Conservation (phyloP, 2,113 vertebrate genomes). For the Seriola aureovittata region DNA sequence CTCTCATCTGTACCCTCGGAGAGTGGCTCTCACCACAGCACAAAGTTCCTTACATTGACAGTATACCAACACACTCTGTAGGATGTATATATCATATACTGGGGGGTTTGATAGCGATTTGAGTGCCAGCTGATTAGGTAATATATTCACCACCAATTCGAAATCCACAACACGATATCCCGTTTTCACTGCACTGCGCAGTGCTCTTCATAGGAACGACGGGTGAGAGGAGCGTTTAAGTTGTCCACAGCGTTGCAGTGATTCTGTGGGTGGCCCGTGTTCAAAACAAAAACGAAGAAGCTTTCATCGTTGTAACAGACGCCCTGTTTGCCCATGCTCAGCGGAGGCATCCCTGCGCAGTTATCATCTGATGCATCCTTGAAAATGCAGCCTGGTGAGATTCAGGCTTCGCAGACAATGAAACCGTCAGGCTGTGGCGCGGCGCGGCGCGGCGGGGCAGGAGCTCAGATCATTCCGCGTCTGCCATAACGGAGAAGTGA, state of each 20-base stretch:
- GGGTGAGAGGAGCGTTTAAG: constrained; percentile 18
- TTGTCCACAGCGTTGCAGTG: constrained; percentile 43
- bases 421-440: constrained; percentile 18
- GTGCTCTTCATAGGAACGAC: constrained; percentile 64
- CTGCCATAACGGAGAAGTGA: constrained; percentile 7
- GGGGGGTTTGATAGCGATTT: constrained; percentile 26
- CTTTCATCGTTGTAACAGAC: constrained; percentile 66
- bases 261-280: constrained; percentile 57
- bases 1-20: constrained; percentile 81
- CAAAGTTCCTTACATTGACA: constrained; percentile 67
- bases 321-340: constrained; percentile 69
- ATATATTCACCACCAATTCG: constrained; percentile 62
- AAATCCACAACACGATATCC: constrained; percentile 65
- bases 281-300: constrained; percentile 65
- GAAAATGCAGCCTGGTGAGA: constrained; percentile 21
- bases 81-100: constrained; percentile 14
- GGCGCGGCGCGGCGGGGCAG: background rate
- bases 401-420: constrained; percentile 32
- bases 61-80: constrained; percentile 27
- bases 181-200: constrained; percentile 85
- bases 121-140: constrained; percentile 54
- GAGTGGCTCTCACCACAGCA: constrained; percentile 67
- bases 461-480: constrained; percentile 11
- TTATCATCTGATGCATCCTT: constrained; percentile 59
- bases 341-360: constrained; percentile 70